phyloP scores from a whole-genome alignment of 2,888 invertebrate genomes.

The Deroplatys truncata region DNA sequence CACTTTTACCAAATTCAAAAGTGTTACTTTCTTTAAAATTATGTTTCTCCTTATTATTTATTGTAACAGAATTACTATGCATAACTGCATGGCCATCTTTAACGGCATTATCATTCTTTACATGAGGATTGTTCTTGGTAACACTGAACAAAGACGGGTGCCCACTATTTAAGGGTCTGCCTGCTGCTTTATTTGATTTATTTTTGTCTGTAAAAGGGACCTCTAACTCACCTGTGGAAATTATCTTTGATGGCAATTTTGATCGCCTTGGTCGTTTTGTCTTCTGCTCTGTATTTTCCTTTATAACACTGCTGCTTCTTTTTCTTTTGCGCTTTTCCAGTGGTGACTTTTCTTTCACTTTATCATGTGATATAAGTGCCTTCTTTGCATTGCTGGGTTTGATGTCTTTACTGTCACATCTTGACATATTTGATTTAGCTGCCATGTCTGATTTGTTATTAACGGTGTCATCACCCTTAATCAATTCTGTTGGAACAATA shows the following conservation, averaged over 20 bases:
- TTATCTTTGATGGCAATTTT: background rate
- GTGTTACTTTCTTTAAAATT: background rate
- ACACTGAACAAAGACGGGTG: too few species aligned
- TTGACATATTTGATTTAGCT: background rate
- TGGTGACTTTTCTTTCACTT: background rate
- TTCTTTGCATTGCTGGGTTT: background rate
- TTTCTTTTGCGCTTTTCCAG: background rate
- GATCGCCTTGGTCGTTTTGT: background rate
- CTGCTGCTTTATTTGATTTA: background rate
- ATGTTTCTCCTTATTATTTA: background rate
- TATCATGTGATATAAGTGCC: background rate
- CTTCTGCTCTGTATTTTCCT: background rate
- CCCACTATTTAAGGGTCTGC: background rate
- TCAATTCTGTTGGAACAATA: background rate
- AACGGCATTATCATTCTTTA: too few species aligned
- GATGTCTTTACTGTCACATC: background rate
- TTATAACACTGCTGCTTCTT: background rate
- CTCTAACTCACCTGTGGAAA: background rate
- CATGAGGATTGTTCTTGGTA: too few species aligned
- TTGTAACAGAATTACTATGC: background rate
- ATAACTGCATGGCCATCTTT: too few species aligned
- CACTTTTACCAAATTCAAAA: background rate
- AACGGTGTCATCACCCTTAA: background rate
- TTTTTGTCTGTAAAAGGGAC: background rate
- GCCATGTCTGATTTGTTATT: background rate